These are phyloP conservation scores for Calephelis virginiensis DNA, from an alignment of 1,140 invertebrate genomes.

Conservation along the genomic window DNA sequence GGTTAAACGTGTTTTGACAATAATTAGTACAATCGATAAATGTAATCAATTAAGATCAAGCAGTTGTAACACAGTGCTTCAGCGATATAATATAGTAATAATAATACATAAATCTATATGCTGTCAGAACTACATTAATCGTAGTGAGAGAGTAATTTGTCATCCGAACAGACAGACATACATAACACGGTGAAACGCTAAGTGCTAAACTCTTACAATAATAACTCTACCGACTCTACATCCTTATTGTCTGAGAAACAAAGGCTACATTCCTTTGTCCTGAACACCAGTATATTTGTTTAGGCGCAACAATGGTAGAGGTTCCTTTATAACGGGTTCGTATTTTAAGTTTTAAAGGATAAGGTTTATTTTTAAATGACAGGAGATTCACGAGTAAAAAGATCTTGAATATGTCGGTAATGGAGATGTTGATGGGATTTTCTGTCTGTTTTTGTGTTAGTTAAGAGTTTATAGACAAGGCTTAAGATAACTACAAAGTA, in stretches of 20 bases:
- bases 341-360: not conserved
- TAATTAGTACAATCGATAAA: too few relatives aligned
- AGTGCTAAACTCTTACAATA: slow-evolving; percentile 28
- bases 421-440: slow-evolving; percentile 35
- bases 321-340: slow-evolving; percentile 14
- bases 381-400: slow-evolving; percentile 14
- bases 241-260: slow-evolving; percentile 25
- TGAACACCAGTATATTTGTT: slow-evolving; percentile 24
- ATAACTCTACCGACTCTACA: slow-evolving; percentile 6
- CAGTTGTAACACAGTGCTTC: not conserved
- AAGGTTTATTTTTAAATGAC: slow-evolving; percentile 25
- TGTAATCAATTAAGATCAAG: too few relatives aligned
- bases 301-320: slow-evolving; percentile 22
- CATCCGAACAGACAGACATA: slow-evolving; percentile 51
- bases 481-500: not conserved
- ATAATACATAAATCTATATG: slow-evolving; percentile 24
- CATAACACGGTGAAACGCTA: slow-evolving; percentile 38
- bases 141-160: slow-evolving; percentile 44
- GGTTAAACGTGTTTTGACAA: too few relatives aligned
- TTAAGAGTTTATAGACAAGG: slow-evolving; percentile 1
- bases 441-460: slow-evolving; percentile 16
- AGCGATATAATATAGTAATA: not conserved
- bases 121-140: slow-evolving; percentile 46
- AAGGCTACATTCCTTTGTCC: slow-evolving; percentile 30
- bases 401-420: slow-evolving; percentile 35